phyloP scores from a whole-genome alignment of 2,113 vertebrate genomes.

The Scartelaos histophorus region DNA sequence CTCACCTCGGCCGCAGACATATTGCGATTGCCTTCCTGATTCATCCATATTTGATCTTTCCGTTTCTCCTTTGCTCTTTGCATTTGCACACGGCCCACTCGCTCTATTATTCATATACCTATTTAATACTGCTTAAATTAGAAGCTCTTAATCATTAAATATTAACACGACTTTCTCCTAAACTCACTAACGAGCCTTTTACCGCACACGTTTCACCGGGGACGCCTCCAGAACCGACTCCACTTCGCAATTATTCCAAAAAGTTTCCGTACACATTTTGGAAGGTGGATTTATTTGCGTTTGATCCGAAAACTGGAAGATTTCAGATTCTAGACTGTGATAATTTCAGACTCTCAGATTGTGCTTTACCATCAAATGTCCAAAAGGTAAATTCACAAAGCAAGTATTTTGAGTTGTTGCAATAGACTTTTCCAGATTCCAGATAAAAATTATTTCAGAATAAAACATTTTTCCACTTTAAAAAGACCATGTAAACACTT shows the following conservation, averaged over 20 bases:
- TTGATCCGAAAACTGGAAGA: too few species aligned
- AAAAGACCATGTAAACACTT: too few species aligned
- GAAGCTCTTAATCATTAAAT: conserved; percentile 21
- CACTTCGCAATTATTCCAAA: background rate
- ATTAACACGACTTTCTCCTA: conserved; percentile 16
- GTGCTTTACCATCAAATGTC: too few species aligned
- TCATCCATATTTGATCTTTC: background rate
- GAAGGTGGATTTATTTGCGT: background rate
- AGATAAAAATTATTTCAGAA: too few species aligned
- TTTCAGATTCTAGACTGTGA: too few species aligned
- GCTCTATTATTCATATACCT: conserved; percentile 23
- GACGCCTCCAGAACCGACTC: background rate
- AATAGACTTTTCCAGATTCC: too few species aligned
- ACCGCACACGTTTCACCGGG: background rate
- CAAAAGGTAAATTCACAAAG: too few species aligned
- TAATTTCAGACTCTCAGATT: too few species aligned
- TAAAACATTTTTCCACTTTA: too few species aligned
- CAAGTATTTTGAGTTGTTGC: too few species aligned
- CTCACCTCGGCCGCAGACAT: too few species aligned
- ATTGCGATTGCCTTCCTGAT: too few species aligned
- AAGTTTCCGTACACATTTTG: background rate
- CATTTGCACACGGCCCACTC: background rate
- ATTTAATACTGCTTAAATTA: conserved; percentile 24
- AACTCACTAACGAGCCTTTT: conserved; percentile 15
- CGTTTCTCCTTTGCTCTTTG: background rate